phyloP scores from a whole-genome alignment of 35 echinoderm and acorn worm genomes.

The Heliocidaris tuberculata region DNA sequence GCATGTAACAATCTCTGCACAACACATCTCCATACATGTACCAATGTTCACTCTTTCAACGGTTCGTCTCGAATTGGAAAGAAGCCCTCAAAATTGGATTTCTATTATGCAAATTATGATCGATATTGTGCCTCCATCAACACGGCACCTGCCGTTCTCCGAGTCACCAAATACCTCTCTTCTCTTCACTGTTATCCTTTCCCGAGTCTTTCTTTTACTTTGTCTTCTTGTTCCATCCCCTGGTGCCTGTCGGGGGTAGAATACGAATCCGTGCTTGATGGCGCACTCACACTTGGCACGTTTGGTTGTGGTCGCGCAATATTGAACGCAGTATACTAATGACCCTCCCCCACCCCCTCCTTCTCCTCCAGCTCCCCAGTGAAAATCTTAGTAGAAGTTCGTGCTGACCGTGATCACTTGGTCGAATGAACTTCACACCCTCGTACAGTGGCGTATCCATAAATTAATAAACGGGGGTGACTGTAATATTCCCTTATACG shows the following conservation, averaged over 20 bases:
- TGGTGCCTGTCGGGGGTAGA: background rate
- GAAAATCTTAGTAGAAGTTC: background rate
- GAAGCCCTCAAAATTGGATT: conserved; percentile 36
- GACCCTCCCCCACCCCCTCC: background rate
- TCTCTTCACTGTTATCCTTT: background rate
- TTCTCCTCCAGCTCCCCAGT: background rate
- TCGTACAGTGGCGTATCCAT: background rate
- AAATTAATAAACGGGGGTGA: no score
- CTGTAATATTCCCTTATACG: no score
- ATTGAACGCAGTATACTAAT: background rate
- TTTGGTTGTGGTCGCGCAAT: background rate
- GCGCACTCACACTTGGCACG: background rate
- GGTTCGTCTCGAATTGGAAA: background rate
- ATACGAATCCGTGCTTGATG: background rate
- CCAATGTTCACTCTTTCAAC: background rate
- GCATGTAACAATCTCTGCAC: background rate
- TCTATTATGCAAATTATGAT: conserved; percentile 47
- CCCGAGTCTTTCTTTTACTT: conserved; percentile 1
- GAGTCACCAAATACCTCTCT: conserved; percentile 8
- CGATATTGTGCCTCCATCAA: conserved; percentile 25
- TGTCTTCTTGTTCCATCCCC: background rate
- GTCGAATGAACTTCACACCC: background rate
- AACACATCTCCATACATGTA: background rate
- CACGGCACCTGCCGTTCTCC: conserved; percentile 28
- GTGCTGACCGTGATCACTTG: background rate